Evolutionary conservation across 53 echinoderm and acorn worm genomes (phyloP).

Genomic region (Antedon mediterranea): DNA sequence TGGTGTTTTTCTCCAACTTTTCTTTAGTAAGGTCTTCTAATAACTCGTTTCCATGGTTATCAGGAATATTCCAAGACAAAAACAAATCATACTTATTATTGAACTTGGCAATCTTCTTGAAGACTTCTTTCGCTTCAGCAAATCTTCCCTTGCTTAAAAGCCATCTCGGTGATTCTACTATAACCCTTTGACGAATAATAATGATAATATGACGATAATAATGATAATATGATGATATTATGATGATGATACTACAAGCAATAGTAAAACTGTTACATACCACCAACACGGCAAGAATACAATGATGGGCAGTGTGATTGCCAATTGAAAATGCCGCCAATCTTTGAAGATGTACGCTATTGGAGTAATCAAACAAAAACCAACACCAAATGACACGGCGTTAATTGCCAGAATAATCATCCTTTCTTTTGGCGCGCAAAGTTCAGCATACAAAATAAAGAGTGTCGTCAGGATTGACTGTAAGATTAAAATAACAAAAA

Average conservation of each 20-base stretch:
- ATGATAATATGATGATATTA: too few relatives aligned
- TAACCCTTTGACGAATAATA: conserved; percentile 11
- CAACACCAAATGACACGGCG: conserved; percentile 63
- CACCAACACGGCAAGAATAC: conserved; percentile 7
- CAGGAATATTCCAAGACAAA: conserved; percentile 4
- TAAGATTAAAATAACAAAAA: too few relatives aligned
- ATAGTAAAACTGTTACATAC: neutral
- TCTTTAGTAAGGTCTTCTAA: neutral
- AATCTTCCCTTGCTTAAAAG: conserved; percentile 36
- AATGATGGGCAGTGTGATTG: conserved; percentile 45
- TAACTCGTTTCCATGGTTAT: conserved; percentile 7
- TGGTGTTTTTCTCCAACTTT: neutral
- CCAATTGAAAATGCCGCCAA: conserved; percentile 54
- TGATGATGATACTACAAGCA: too few relatives aligned
- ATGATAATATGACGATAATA: neutral
- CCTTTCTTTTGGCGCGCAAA: conserved; percentile 48
- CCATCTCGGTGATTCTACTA: conserved; percentile 57
- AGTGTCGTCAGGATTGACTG: neutral
- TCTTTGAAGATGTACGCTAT: conserved; percentile 47
- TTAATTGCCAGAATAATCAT: conserved; percentile 49
- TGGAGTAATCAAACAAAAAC: conserved; percentile 45
- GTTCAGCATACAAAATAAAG: neutral
- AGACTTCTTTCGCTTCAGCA: conserved; percentile 24
- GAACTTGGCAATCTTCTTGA: conserved; percentile 42
- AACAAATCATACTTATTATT: conserved; percentile 22